Conservation (phyloP, 53 echinoderm and acorn worm species). For the Paelopatides confundens region DNA sequence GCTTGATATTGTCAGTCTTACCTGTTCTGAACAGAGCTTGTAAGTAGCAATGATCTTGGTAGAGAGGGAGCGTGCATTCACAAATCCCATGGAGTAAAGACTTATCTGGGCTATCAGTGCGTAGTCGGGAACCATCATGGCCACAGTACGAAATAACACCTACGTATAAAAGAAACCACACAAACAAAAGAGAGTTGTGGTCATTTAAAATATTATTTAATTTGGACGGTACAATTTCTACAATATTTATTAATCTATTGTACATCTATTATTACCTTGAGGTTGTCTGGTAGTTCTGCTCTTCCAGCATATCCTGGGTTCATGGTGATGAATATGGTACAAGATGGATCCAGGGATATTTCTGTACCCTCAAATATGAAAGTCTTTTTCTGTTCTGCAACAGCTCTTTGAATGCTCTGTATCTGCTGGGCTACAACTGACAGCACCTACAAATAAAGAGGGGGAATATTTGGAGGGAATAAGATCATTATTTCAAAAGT, state of each 20-base stretch:
- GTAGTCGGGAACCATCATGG: conserved; percentile 99
- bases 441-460: conserved; percentile 63
- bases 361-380: conserved; percentile 98
- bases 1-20: not conserved
- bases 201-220: conserved; percentile 44
- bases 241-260: too few species aligned
- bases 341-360: conserved; percentile 94
- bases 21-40: conserved; percentile 98
- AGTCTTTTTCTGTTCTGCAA: conserved; percentile 82
- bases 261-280: too few species aligned
- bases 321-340: conserved; percentile 99
- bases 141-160: conserved; percentile 96
- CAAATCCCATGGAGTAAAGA: conserved; percentile 98
- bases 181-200: not conserved
- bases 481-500: too few species aligned
- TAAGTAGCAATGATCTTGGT: conserved; percentile 98
- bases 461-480: not conserved
- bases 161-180: too few species aligned
- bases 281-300: conserved; percentile 95
- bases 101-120: conserved; percentile 96
- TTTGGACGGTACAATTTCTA: too few species aligned
- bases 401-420: conserved; percentile 94
- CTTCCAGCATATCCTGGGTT: conserved; percentile 99
- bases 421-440: conserved; percentile 99
- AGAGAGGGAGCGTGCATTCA: conserved; percentile 87